Evolutionary conservation across 2,113 vertebrate species (phyloP), one percentile per base, ranked within the genome.

Genomic region (Anarhynchus alexandrinus): DNA sequence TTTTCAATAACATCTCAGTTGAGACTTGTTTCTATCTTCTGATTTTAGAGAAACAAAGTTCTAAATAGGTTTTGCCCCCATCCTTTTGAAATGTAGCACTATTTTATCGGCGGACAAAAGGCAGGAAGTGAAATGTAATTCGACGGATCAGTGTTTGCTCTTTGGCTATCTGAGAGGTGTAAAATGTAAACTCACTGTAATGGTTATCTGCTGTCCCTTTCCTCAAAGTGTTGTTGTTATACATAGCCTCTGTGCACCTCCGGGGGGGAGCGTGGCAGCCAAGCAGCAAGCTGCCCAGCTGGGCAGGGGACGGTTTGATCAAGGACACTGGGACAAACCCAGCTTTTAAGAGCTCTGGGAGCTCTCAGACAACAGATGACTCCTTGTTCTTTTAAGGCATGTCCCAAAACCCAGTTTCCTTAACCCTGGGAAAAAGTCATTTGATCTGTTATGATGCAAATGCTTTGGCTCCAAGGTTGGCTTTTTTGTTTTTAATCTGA

Each of bases 321-420:
- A 95, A 95, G 96, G 95, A 32, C 93, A 29, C 32, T 19, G 74
- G 84, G 93, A 85, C 93, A 95, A 76, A 85, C 62, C 40, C 40
- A 27, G 57, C 72, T 86, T 78, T 69, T 12, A 15, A 21, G 36
- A n/a, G 67, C 42, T 43, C 67, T 4, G 14, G 42, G 5, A 85
- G 82, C 82, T 82, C 38, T 36, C 9, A 1, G n/a, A 65, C 78
- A 78, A 88, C 94, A 95, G 66, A 57, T 55, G 27, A 69, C 11
- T 82, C 54, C 81, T 91, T 94, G 73, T 91, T 95, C 62, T 80
- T 69, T 87, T 26, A 51, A 76, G n/a, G 52, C 92, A 65, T 14
- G 34, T 91, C 83, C 83, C 73, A 34, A 92, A 82, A 4, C 15
- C 6, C 12, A 12, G 6, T 38, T 92, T 80, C 52, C 70, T 59